phyloP scores from a whole-genome alignment of 2,797 vertebrate genomes.

The Malacoctenus gilli region DNA sequence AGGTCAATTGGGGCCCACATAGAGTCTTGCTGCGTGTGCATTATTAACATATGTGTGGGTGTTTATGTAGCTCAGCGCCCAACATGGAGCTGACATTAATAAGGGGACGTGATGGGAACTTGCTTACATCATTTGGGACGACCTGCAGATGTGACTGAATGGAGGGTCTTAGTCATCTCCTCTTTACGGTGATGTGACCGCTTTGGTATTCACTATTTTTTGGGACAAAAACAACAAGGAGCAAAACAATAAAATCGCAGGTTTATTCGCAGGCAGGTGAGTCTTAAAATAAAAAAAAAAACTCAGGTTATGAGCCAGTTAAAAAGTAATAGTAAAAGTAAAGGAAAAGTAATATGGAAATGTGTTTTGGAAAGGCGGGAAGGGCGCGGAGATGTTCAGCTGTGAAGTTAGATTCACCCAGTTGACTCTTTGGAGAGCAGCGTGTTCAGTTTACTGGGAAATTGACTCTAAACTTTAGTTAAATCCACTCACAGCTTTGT shows the following conservation, averaged over 20 bases:
- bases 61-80: constrained; percentile 76
- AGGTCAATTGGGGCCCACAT: constrained; percentile 76
- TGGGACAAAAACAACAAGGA: constrained; percentile 20
- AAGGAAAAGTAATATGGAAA: constrained; percentile 30
- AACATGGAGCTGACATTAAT: constrained; percentile 82
- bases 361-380: constrained; percentile 28
- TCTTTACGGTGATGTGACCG: constrained; percentile 32
- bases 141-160: constrained; percentile 77
- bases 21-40: constrained; percentile 77
- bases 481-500: too few species aligned
- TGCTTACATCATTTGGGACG: constrained; percentile 74
- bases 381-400: constrained; percentile 15
- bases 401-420: constrained; percentile 15
- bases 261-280: constrained; percentile 44
- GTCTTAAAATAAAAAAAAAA: constrained; percentile 25
- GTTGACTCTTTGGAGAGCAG: constrained; percentile 7
- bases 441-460: constrained; percentile 43
- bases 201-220: constrained; percentile 56
- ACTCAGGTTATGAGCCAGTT: constrained; percentile 10
- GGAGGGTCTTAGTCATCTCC: constrained; percentile 53
- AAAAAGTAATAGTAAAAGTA: constrained; percentile 24
- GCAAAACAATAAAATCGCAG: constrained; percentile 34
- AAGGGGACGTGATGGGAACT: constrained; percentile 76
- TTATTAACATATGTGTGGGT: constrained; percentile 81
- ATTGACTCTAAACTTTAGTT: too few species aligned